Percentiles rank a stretch among this genome's conserved stretches.
Conservation (phyloP, 2,113 vertebrate species). For the Silurus glanis region DNA sequence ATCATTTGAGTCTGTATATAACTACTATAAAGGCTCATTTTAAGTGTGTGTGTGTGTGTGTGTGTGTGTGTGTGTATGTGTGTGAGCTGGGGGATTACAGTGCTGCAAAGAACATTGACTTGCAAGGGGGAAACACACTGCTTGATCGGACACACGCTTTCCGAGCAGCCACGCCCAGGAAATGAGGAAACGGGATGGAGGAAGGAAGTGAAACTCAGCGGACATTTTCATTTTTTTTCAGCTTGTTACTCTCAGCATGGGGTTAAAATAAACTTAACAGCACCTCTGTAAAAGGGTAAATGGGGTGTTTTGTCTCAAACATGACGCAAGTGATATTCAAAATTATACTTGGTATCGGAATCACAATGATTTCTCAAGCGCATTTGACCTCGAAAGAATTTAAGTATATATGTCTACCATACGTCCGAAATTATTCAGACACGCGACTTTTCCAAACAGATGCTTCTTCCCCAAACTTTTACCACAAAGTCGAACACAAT, state of each 20-base stretch:
- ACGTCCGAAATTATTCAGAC: no score
- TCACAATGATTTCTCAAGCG: no score
- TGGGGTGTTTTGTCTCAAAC: no score
- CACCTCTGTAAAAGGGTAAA: not conserved
- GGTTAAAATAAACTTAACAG: not conserved
- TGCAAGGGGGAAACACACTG: slow-evolving; percentile 1
- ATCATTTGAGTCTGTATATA: not conserved
- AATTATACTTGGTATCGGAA: no score
- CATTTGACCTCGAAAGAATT: no score
- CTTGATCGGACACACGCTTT: slow-evolving; percentile 14
- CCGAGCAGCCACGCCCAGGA: slow-evolving; percentile 58
- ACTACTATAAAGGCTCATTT: not conserved
- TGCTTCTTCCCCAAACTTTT: no score
- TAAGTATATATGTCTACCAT: no score
- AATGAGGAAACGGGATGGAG: slow-evolving; percentile 74
- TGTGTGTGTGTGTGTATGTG: not conserved
- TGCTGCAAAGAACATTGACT: no score
- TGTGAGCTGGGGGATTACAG: not conserved
- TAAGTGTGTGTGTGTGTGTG: not conserved
- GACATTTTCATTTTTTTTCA: slow-evolving; percentile 8
- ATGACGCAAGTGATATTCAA: no score
- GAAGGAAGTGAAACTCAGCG: slow-evolving; percentile 75
- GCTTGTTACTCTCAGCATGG: not conserved
- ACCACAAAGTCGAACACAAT: no score
- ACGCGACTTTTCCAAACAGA: no score